Evolutionary conservation across 2,797 vertebrate species (phyloP).

Genomic region (Aphelocoma californica): DNA sequence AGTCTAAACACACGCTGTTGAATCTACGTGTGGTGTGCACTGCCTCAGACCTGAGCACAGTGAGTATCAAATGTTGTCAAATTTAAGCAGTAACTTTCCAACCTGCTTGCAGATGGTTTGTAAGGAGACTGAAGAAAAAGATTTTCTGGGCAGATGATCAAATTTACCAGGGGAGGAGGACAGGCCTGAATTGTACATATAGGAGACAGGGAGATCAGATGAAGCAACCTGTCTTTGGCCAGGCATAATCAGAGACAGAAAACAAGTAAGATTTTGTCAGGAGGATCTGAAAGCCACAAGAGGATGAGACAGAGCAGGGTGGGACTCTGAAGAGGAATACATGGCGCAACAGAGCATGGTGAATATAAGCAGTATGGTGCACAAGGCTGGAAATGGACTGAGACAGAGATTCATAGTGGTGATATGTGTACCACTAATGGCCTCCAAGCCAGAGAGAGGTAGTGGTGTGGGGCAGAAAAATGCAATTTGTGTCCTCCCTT

Average conservation of each 20-base stretch:
- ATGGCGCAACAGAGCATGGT: rapidly evolving
- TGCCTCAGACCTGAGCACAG: background rate
- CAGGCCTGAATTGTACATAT: background rate
- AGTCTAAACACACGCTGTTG: background rate
- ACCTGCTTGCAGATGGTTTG: background rate
- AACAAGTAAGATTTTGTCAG: background rate
- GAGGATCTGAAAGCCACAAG: background rate
- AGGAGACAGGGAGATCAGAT: background rate
- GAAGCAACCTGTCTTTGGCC: background rate
- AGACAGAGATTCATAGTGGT: background rate
- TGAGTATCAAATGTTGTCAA: background rate
- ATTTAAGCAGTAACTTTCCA: background rate
- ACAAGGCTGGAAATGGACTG: background rate
- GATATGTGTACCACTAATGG: background rate
- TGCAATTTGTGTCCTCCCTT: background rate
- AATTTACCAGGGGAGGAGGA: background rate
- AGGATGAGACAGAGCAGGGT: background rate
- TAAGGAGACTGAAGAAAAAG: background rate
- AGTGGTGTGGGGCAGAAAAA: background rate
- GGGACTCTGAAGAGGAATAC: background rate
- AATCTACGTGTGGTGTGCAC: background rate
- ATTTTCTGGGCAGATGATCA: background rate
- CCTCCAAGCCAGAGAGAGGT: background rate
- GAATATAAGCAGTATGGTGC: background rate
- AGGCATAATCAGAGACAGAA: background rate